phyloP scores from a whole-genome alignment of 2,888 invertebrate species.

The Dilophus febrilis region DNA sequence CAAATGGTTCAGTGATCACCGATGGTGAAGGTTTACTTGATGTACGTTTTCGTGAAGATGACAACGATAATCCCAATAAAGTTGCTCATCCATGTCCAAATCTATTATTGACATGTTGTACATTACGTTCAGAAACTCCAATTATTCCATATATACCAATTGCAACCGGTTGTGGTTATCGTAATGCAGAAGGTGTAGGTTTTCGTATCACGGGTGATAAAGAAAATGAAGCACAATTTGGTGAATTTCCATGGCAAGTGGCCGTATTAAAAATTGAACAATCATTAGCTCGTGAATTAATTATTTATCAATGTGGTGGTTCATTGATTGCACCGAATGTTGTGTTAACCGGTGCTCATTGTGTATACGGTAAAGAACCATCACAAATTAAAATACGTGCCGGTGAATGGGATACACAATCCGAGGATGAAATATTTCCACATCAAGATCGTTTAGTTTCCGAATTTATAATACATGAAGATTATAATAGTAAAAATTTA shows the following conservation, averaged over 20 bases:
- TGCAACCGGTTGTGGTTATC: conserved; percentile 44
- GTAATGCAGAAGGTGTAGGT: conserved; percentile 53
- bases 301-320: conserved; percentile 60
- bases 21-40: conserved; percentile 61
- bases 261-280: conserved; percentile 35
- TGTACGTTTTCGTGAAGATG: conserved; percentile 39
- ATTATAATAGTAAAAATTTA: conserved; percentile 42
- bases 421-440: conserved; percentile 43
- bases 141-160: conserved; percentile 13
- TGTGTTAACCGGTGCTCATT: conserved; percentile 50
- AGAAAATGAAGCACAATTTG: conserved; percentile 44
- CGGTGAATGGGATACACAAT: conserved; percentile 67
- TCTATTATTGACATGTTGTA: conserved; percentile 21
- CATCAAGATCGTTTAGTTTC: conserved; percentile 48
- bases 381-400: conserved; percentile 35
- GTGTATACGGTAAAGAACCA: conserved; percentile 20
- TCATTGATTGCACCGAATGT: conserved; percentile 1
- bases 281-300: conserved; percentile 30
- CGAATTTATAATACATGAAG: conserved; percentile 19
- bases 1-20: conserved; percentile 42
- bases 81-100: too few relatives aligned
- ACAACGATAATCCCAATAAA: too few relatives aligned
- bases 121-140: conserved; percentile 17
- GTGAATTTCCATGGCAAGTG: conserved; percentile 64
- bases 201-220: conserved; percentile 46